Conservation (phyloP, 1,140 invertebrate genomes). For the Drosophila repleta region DNA sequence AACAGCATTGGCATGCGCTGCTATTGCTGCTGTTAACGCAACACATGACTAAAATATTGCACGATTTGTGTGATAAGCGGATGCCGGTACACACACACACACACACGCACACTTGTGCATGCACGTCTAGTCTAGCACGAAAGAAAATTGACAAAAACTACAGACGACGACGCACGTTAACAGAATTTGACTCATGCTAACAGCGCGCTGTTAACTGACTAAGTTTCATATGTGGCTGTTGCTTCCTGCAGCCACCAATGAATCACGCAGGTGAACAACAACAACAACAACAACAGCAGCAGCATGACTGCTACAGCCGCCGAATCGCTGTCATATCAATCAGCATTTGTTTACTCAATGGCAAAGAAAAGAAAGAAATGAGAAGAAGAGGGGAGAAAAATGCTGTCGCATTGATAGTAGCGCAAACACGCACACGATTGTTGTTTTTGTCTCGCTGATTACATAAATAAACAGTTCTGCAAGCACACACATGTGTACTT, state of each 20-base stretch:
- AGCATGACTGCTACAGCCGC: slow-evolving; percentile 4
- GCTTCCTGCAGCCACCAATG: slow-evolving; percentile 46
- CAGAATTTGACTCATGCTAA: slow-evolving; percentile 41
- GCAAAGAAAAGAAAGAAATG: slow-evolving; percentile 32
- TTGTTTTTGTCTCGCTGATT: slow-evolving; percentile 28
- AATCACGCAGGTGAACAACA: slow-evolving; percentile 40
- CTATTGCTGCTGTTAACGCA: background rate
- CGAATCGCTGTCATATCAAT: slow-evolving; percentile 55
- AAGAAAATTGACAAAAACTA: slow-evolving; percentile 14
- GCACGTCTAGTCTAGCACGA: background rate
- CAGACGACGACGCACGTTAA: slow-evolving; percentile 8
- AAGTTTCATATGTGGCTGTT: background rate
- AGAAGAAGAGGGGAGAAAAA: background rate
- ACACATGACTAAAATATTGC: slow-evolving; percentile 27
- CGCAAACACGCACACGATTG: slow-evolving; percentile 16
- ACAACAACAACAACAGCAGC: slow-evolving; percentile 21
- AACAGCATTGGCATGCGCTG: slow-evolving; percentile 38
- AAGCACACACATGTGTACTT: slow-evolving; percentile 6
- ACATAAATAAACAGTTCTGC: slow-evolving; percentile 35
- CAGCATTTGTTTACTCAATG: slow-evolving; percentile 61
- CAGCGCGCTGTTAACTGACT: slow-evolving; percentile 31
- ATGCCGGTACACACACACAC: slow-evolving; percentile 19
- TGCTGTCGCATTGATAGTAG: slow-evolving; percentile 49
- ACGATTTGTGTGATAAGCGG: slow-evolving; percentile 33
- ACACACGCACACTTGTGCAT: background rate